A percentile compares a stretch with the other conserved stretches of the same genome.
These are phyloP conservation scores for Halcyon badia DNA, from an alignment of 2,797 vertebrate genomes.

Conservation along the genomic window DNA sequence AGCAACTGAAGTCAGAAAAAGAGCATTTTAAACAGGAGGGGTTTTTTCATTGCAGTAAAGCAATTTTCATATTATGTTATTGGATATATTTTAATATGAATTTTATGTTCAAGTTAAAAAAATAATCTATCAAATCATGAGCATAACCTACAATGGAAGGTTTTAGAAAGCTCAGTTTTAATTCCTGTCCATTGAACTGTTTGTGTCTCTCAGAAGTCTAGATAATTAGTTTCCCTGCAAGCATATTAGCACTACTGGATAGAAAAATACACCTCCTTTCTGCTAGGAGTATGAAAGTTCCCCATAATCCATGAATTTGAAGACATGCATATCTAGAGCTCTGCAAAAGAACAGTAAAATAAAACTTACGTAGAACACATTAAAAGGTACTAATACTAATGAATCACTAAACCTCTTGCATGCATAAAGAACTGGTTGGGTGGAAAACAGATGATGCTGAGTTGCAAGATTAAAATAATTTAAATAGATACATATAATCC, in stretches of 20 bases:
- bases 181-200: neutral
- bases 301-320: neutral
- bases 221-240: neutral
- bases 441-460: neutral
- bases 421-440: neutral
- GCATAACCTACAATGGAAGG: neutral
- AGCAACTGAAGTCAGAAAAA: conserved; percentile 17
- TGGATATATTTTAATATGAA: neutral
- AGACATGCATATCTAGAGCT: neutral
- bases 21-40: neutral
- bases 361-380: neutral
- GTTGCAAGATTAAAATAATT: neutral
- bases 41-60: neutral
- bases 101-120: neutral
- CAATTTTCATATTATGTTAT: neutral
- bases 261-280: neutral
- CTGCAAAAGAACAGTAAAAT: neutral
- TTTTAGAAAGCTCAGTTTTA: neutral
- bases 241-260: neutral
- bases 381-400: neutral
- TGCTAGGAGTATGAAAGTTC: neutral
- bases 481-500: neutral
- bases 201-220: neutral
- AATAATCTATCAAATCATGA: neutral
- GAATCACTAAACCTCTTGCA: neutral